Percentiles rank a stretch among this genome's conserved stretches.
phyloP scores from a whole-genome alignment of 2,888 invertebrate genomes.

The Ectemnius continuus region DNA sequence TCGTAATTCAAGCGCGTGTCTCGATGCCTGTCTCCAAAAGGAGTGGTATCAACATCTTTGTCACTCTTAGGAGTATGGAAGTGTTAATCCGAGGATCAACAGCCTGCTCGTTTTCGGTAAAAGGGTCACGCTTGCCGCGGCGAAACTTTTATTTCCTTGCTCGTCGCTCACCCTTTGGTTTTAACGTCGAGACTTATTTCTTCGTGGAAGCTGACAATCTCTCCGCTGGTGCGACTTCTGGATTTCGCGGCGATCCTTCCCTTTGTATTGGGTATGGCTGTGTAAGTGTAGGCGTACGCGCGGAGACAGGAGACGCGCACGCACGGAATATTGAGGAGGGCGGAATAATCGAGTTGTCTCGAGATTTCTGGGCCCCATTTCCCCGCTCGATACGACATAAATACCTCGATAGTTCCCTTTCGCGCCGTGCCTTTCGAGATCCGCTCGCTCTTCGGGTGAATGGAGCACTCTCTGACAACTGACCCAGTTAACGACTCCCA shows the following conservation, averaged over 20 bases:
- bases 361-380: slow-evolving; percentile 53
- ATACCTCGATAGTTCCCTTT: slow-evolving; percentile 34
- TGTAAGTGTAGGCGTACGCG: slow-evolving; percentile 24
- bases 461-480: too few relatives aligned
- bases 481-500: too few relatives aligned
- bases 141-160: neutral
- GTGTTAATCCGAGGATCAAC: slow-evolving; percentile 23
- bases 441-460: neutral
- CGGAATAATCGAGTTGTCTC: slow-evolving; percentile 45
- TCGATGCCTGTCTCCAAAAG: too few relatives aligned
- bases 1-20: too few relatives aligned
- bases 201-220: slow-evolving; percentile 39
- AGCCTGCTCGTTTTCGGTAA: slow-evolving; percentile 38
- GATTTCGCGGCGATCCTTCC: slow-evolving; percentile 47
- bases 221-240: slow-evolving; percentile 42
- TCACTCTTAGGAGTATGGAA: too few relatives aligned
- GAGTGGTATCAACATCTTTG: too few relatives aligned
- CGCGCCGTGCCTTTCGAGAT: slow-evolving; percentile 27
- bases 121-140: slow-evolving; percentile 51
- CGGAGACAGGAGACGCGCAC: slow-evolving; percentile 25
- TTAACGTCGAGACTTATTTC: slow-evolving; percentile 22
- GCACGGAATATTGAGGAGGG: slow-evolving; percentile 53
- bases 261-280: too few relatives aligned
- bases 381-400: slow-evolving; percentile 42
- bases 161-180: too few relatives aligned